Evolutionary conservation across 2,888 invertebrate species (phyloP), one percentile per base, ranked within the genome.

Genomic region (Acrobasis repandana): DNA sequence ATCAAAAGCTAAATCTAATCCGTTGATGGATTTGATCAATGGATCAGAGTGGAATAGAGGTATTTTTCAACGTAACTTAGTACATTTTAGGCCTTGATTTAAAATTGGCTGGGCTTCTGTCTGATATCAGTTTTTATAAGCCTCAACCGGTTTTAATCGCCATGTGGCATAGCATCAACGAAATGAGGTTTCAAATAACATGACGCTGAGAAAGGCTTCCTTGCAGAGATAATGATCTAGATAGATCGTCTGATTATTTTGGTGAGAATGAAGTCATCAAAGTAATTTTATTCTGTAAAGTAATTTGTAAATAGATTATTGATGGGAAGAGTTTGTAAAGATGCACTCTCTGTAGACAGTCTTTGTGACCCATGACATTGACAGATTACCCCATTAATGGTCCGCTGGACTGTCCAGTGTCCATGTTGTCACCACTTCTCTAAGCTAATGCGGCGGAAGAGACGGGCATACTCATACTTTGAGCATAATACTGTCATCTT

Each of bases 341-440:
- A 63, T 67, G 68, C 66, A 63, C 67, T 60, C 63, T 65, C 60
- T 61, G 61, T 72, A 69, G 73, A 70, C 73, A 72, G 58, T 67
- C 73, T 77, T 82, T 81, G 77, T 81, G 63, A 36, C 54, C 52
- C 52, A 57, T 65, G 75, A 81, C 80, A 70, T 75, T 82, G 82
- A 85, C 69, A 60, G 78, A 83, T 81, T 80, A 63, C 61, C 51
- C 65, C 66, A 67, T 68, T 67, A 67, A 67, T 67, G 64, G 58
- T 62, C 58, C 63, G 61, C 50, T 58, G 58, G 57, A 56, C 52
- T 50, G 36, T 43, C 43, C 43, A n/a, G 28, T 28, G 28, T 61
- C 58, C 63, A 63, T 63, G 70, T 70, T 74, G 75, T 73, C 73
- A 70, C 67, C 67, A 65, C 54, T 58, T 60, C 65, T 68, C 66